Evolutionary conservation across 2,888 invertebrate species (phyloP).

Genomic region (Mayetiola destructor): DNA sequence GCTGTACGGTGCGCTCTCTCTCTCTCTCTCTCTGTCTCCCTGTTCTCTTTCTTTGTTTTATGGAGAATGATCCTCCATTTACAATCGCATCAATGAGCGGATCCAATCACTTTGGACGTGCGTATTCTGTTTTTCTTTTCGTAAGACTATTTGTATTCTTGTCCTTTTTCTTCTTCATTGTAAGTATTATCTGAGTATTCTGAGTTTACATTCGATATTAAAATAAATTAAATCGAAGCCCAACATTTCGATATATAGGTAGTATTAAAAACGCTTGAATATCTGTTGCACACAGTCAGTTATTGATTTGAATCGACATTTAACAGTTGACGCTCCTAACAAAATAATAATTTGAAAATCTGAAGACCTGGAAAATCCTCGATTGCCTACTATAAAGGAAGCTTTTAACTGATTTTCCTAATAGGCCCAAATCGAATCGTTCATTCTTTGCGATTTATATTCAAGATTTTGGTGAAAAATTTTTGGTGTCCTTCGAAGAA

Average conservation of each 20-base stretch:
- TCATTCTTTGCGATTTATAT: not conserved
- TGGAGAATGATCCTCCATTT: not conserved
- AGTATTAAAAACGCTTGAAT: constrained; percentile 5
- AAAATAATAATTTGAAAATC: not conserved
- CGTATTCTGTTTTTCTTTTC: not conserved
- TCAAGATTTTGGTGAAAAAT: not conserved
- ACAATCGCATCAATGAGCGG: not conserved
- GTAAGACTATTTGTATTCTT: too few species aligned
- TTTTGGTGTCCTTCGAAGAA: not conserved
- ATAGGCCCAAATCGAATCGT: not conserved
- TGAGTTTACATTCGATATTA: not conserved
- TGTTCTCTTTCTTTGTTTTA: not conserved
- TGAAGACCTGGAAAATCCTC: not conserved
- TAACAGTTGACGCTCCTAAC: not conserved
- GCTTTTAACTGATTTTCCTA: not conserved
- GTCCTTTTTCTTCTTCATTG: not conserved
- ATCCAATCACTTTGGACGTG: not conserved
- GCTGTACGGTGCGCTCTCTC: not conserved
- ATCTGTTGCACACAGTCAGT: not conserved
- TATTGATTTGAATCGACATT: constrained; percentile 1
- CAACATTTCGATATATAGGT: not conserved
- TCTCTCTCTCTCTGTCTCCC: not conserved
- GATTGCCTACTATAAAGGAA: not conserved
- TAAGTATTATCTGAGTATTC: too few species aligned
- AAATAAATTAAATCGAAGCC: constrained; percentile 2